phyloP scores from a whole-genome alignment of 2,113 vertebrate genomes.

The Alectura lathami region DNA sequence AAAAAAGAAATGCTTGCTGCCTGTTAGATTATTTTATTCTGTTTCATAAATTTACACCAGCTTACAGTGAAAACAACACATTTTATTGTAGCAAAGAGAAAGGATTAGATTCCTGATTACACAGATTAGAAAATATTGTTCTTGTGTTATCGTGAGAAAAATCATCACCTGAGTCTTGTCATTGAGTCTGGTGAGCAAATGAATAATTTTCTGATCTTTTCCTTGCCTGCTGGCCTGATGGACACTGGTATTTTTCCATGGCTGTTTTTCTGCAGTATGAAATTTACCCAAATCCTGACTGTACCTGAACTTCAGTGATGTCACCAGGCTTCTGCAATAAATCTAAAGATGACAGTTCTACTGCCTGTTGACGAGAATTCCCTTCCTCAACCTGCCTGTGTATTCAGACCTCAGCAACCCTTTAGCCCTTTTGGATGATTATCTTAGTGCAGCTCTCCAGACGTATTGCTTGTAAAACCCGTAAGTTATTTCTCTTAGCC shows the following conservation, averaged over 20 bases:
- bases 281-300: neutral
- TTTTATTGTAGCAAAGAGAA: constrained; percentile 4
- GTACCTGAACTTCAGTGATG: neutral
- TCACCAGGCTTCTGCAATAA: neutral
- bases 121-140: constrained; percentile 34
- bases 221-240: neutral
- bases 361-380: neutral
- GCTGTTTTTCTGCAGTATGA: neutral
- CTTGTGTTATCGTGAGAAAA: constrained; percentile 8
- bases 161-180: constrained; percentile 21
- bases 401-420: neutral
- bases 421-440: neutral
- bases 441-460: neutral
- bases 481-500: neutral
- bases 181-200: neutral
- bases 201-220: constrained; percentile 39
- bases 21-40: constrained; percentile 1
- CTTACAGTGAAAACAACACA: neutral
- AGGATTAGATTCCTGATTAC: constrained; percentile 32
- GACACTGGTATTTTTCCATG: neutral
- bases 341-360: neutral
- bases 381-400: neutral
- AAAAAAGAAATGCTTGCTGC: neutral
- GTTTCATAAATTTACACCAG: constrained; percentile 7
- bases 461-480: neutral